These are phyloP conservation scores for Pachliopta kotzebuea DNA, from an alignment of 2,888 invertebrate genomes.

Conservation along the genomic window DNA sequence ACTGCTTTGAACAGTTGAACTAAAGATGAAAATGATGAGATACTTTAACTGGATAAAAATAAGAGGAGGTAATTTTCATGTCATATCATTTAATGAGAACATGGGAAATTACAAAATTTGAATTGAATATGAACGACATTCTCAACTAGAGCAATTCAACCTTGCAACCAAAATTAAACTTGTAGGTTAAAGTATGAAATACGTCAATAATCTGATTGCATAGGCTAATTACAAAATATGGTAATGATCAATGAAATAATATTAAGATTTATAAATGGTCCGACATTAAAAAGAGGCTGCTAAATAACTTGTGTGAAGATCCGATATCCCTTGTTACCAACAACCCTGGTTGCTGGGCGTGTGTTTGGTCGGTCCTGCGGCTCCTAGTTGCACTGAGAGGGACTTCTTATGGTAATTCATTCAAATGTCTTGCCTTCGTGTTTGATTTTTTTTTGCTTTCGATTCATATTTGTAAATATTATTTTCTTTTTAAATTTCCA, in stretches of 20 bases:
- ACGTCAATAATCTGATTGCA: not conserved
- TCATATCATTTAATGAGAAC: not conserved
- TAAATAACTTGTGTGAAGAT: not conserved
- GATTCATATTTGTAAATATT: slow-evolving; percentile 2
- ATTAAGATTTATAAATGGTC: not conserved
- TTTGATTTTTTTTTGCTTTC: slow-evolving; percentile 6
- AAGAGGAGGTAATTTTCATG: no score
- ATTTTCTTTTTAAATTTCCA: not conserved
- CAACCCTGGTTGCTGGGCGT: not conserved
- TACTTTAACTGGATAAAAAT: no score
- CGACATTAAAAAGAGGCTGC: not conserved
- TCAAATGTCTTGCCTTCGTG: slow-evolving; percentile 15
- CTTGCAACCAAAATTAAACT: not conserved
- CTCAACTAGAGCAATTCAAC: not conserved
- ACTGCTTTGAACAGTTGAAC: no score
- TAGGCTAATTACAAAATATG: not conserved
- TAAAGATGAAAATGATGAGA: no score
- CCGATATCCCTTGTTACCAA: not conserved
- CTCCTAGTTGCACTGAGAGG: not conserved
- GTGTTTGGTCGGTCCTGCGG: slow-evolving; percentile 18
- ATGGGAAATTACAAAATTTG: not conserved
- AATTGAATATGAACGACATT: not conserved
- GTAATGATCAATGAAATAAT: not conserved
- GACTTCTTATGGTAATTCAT: slow-evolving; percentile 25
- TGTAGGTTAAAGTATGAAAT: not conserved